Conservation (phyloP, 2,888 invertebrate species). For the Clivina fossor region DNA sequence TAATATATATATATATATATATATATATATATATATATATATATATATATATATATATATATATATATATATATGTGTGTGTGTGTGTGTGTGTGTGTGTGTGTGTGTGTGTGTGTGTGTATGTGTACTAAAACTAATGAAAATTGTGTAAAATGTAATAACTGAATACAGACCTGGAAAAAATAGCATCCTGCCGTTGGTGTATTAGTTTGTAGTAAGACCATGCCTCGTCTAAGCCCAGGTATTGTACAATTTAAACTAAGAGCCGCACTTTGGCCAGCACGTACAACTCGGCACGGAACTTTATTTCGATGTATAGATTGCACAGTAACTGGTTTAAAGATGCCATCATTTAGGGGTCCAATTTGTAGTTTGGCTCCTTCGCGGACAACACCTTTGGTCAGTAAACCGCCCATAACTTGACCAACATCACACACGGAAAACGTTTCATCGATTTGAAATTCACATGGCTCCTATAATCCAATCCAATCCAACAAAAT, state of each 20-base stretch:
- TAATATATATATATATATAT: too few species aligned
- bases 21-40: neutral
- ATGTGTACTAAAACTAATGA: too few species aligned
- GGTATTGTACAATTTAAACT: slow-evolving; percentile 66
- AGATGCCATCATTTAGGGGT: slow-evolving; percentile 77
- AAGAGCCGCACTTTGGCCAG: slow-evolving; percentile 87
- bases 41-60: neutral
- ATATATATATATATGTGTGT: too few species aligned
- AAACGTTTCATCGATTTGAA: slow-evolving; percentile 94
- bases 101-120: too few species aligned
- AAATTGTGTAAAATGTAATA: too few species aligned
- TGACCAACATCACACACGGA: slow-evolving; percentile 80
- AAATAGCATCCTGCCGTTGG: slow-evolving; percentile 62
- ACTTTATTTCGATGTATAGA: slow-evolving; percentile 92
- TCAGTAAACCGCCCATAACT: slow-evolving; percentile 82
- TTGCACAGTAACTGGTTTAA: slow-evolving; percentile 74
- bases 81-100: too few species aligned
- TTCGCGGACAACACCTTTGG: slow-evolving; percentile 83
- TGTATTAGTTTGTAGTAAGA: slow-evolving; percentile 63
- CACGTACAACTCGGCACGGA: slow-evolving; percentile 82
- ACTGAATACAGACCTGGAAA: too few species aligned
- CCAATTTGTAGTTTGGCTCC: slow-evolving; percentile 76
- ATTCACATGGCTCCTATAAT: slow-evolving; percentile 71
- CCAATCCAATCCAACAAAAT: too few species aligned
- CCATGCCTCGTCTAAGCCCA: slow-evolving; percentile 80